Conservation (phyloP, 2,888 invertebrate genomes). For the Drosophila maculinotata region DNA sequence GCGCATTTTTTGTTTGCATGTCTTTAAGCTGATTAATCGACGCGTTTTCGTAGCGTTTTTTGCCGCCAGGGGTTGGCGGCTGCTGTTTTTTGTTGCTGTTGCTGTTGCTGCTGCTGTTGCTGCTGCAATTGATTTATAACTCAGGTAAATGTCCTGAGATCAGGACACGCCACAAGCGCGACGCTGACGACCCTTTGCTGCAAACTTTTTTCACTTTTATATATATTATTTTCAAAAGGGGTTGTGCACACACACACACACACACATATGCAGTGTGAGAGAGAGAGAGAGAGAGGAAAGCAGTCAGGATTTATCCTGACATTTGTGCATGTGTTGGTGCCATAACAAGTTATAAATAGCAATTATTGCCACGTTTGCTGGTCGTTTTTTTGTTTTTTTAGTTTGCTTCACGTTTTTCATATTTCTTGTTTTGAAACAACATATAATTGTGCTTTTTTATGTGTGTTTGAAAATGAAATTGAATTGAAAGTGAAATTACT, state of each 20-base stretch:
- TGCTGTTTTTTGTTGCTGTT: background rate
- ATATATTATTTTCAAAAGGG: conserved; percentile 67
- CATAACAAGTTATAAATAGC: conserved; percentile 79
- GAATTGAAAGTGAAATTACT: conserved; percentile 79
- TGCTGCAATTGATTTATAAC: conserved; percentile 72
- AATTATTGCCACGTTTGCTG: conserved; percentile 68
- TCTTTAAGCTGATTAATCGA: conserved; percentile 35
- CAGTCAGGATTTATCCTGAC: conserved; percentile 53
- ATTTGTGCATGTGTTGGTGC: conserved; percentile 72
- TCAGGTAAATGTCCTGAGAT: conserved; percentile 80
- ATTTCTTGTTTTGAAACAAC: conserved; percentile 74
- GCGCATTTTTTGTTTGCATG: conserved; percentile 8
- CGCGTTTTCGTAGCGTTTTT: conserved; percentile 46
- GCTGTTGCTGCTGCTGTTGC: conserved; percentile 1
- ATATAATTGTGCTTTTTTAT: conserved; percentile 76
- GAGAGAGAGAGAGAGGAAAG: background rate
- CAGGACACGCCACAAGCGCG: conserved; percentile 64
- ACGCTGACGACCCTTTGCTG: conserved; percentile 59
- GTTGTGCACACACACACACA: conserved; percentile 58
- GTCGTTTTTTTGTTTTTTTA: conserved; percentile 21
- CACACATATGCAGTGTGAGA: conserved; percentile 7
- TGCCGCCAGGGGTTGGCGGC: conserved; percentile 24
- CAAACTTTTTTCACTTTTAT: conserved; percentile 41
- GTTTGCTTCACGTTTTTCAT: conserved; percentile 9
- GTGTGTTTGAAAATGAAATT: conserved; percentile 73